Conservation (phyloP, 2,113 vertebrate species). For the Nothobranchius furzeri region DNA sequence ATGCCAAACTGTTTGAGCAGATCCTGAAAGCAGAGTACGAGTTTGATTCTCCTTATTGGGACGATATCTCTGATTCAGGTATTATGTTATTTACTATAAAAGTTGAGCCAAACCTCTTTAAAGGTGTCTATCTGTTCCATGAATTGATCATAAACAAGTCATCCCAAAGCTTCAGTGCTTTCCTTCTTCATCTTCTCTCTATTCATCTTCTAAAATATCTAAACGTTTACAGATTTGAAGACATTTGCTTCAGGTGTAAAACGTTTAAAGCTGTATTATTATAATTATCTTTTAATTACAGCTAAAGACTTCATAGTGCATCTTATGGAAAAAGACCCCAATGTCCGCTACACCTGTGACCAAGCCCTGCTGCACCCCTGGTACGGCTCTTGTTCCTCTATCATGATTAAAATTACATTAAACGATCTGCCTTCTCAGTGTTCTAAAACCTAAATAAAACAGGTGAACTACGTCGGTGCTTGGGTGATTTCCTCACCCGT, state of each 20-base stretch:
- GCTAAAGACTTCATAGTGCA: constrained; percentile 97
- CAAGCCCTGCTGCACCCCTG: constrained; percentile 97
- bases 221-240: not conserved
- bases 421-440: too few relatives aligned
- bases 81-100: constrained; percentile 13
- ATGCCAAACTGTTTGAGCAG: constrained; percentile 97
- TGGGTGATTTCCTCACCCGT: too few relatives aligned
- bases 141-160: not conserved
- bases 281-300: constrained; percentile 52
- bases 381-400: constrained; percentile 70
- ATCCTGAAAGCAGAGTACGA: constrained; percentile 95
- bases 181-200: too few relatives aligned
- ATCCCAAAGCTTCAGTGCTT: not conserved
- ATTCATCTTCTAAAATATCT: not conserved
- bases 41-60: constrained; percentile 99
- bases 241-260: too few relatives aligned
- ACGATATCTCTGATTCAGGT: constrained; percentile 98
- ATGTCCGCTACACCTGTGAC: constrained; percentile 90
- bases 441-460: not conserved
- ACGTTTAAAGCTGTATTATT: not conserved
- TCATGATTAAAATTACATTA: not conserved
- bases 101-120: not conserved
- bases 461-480: too few relatives aligned
- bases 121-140: not conserved
- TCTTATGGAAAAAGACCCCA: constrained; percentile 94